Evolutionary conservation across 2,113 vertebrate species (phyloP), one percentile per base, ranked within the genome.

Genomic region (Colossoma macropomum): DNA sequence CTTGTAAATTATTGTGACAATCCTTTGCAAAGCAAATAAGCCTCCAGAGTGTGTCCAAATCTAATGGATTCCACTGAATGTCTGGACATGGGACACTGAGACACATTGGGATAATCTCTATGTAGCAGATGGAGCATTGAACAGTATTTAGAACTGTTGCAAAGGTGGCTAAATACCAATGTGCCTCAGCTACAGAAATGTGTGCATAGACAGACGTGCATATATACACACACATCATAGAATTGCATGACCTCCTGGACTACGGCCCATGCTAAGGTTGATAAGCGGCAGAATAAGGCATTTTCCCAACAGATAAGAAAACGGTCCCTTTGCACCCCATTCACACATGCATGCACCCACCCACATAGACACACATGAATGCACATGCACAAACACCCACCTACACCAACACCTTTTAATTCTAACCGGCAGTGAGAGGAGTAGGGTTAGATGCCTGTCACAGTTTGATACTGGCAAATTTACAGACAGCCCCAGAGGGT

Each of bases 261-360:
- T 28, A 30, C 17, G 3, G 80, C 50, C 63, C 63, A 41, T 32
- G 17, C 73, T 59, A 50, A 41, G 63, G 23, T 9, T 13, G 48
- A 82, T 74, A 82, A 76, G 73, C 69, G 72, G 54, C 15, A 45
- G 54, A 71, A 80, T 71, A 60, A 62, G 68, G 38, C 69, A 28
- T 68, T 76, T 69, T 82, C 66, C 48, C n/a, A 82, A 48, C 50
- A 75, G 80, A 75, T 82, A 82, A 75, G 80, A 68, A 74, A 75
- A 68, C 45, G 23, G 17, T 34, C 34, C 73, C 23, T 21, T 59
- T 80, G 56, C 71, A 60, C 56, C 34, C 63, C 27, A n/a, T 16
- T 54, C 75, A 52, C 56, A 65, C 45, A 54, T 56, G 48, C 65
- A 72, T 27, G 54, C 75, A 77, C 32, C n/a, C 75, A 41, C 75